phyloP scores from a whole-genome alignment of 2,797 vertebrate genomes.

The Notoglanidium macrostoma region DNA sequence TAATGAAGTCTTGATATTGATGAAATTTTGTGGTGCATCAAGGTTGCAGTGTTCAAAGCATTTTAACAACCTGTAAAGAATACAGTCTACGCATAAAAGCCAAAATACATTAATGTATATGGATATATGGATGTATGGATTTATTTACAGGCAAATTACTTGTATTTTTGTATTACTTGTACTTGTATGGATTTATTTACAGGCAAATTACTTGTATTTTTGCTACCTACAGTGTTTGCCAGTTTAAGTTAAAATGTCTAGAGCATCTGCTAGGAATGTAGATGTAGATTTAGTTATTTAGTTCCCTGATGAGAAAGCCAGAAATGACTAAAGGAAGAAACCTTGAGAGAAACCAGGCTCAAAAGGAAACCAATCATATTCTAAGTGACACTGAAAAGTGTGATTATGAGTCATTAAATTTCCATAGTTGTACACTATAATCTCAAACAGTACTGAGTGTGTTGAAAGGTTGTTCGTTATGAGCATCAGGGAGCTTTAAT shows the following conservation, averaged over 20 bases:
- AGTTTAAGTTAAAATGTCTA: neutral
- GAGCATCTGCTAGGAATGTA: neutral
- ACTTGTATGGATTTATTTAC: neutral
- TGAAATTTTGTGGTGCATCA: neutral
- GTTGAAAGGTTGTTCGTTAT: neutral
- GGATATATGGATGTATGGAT: neutral
- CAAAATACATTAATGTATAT: slow-evolving; percentile 15
- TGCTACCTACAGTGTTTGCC: neutral
- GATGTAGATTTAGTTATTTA: neutral
- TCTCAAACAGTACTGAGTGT: neutral
- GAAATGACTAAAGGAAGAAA: neutral
- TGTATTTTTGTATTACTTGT: too few species aligned
- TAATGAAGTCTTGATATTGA: neutral
- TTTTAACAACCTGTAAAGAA: neutral
- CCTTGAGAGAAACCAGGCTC: neutral
- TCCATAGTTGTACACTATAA: neutral
- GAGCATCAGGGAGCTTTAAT: neutral
- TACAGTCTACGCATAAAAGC: neutral
- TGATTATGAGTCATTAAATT: neutral
- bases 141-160: neutral
- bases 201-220: neutral
- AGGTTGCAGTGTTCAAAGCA: neutral
- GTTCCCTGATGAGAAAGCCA: neutral
- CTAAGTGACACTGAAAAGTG: neutral
- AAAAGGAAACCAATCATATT: neutral